Evolutionary conservation across 2,113 vertebrate genomes (phyloP), one percentile per base, ranked within the genome.

Genomic region (Apteryx owenii): DNA sequence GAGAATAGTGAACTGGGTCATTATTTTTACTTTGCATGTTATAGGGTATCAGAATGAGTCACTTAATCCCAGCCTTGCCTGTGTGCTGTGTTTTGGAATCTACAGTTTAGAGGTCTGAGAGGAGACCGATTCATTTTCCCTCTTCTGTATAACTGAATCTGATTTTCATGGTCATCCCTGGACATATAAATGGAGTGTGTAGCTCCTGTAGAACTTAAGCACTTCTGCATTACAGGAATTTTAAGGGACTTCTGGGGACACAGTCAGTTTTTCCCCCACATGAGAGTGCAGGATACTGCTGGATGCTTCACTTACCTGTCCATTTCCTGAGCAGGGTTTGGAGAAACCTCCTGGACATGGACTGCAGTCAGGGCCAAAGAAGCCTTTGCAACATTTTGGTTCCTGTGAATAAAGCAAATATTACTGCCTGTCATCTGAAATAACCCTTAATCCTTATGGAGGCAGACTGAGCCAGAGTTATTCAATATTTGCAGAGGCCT

Each of bases 371-470:
- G 98, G 96, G 44, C 99, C 99, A 5, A 98, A 99, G 98, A 99
- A 99, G 5, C 99, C 99, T 96, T 96, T 98, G 95, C 99, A 99
- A 88, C 99, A 99, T 2, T 95, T 97, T 5, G 97, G 97, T 44
- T 97, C 98, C 99, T 99, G 93, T 62, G 73, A 93, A 97, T 17
- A 91, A 84, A 90, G 19, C 6, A 88, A 69, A 77, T 12, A 69
- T 8, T 61, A 20, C 40, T 44, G 61, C 18, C 38, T 80, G 42
- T 33, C 31, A 19, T 64, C 71, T 54, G 36, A 73, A 40, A 10
- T 21, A 73, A 31, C 18, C 11, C 25, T 54, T 54, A 22, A 4
- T 40, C 26, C 19, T 22, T 28, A 54, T 28, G 8, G 12, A 20
- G 36, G 36, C 18, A 40, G 50, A 21, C 36, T 19, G 36, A 73